Evolutionary conservation across 2,113 vertebrate genomes (phyloP).

Genomic region (Lampris megalopsis): DNA sequence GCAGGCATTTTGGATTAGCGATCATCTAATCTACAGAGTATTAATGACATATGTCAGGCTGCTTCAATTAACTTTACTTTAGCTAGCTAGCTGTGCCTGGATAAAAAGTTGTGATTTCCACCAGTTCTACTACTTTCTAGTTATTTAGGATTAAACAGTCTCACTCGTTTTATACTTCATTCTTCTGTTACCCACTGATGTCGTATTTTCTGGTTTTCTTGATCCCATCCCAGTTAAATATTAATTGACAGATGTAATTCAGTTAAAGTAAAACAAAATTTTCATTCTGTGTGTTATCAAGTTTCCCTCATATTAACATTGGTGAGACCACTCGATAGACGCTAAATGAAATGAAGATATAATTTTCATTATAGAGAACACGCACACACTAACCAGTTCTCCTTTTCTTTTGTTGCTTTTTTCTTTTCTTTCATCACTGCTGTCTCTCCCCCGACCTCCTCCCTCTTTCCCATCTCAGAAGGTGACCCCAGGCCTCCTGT

Average conservation of each 20-base stretch:
- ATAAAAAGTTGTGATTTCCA: too few species aligned
- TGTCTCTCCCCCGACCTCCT: not conserved
- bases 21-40: not conserved
- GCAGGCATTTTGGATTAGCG: constrained; percentile 51
- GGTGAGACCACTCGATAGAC: not conserved
- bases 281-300: too few species aligned
- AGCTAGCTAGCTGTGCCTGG: not conserved
- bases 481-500: constrained; percentile 91
- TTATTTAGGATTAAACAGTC: too few species aligned
- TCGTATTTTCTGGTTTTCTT: too few species aligned
- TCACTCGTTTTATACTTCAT: too few species aligned
- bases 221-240: too few species aligned
- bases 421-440: not conserved
- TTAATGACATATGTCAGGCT: not conserved
- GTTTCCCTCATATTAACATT: too few species aligned
- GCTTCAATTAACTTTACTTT: not conserved
- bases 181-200: too few species aligned
- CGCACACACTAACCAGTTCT: not conserved
- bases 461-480: constrained; percentile 78
- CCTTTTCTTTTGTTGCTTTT: not conserved
- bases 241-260: too few species aligned
- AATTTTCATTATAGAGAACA: not conserved
- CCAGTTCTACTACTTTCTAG: not conserved
- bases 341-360: not conserved
- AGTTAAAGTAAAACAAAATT: too few species aligned